Percentiles rank a stretch among this genome's conserved stretches.
These are phyloP conservation scores for Condylura cristata DNA, from an alignment of 2,113 vertebrate species.

Conservation along the genomic window DNA sequence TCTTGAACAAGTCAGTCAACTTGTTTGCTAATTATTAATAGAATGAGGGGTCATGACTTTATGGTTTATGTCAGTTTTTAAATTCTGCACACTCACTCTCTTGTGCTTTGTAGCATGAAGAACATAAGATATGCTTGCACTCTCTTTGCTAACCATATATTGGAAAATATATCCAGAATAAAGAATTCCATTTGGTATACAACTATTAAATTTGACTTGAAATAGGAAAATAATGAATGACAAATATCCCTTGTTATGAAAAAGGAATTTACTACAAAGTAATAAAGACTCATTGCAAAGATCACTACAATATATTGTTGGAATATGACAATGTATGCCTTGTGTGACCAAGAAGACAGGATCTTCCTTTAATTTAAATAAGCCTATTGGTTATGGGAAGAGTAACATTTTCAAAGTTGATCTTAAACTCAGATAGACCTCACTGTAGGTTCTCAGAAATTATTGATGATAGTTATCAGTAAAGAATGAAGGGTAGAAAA, in stretches of 20 bases:
- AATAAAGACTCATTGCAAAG: background rate
- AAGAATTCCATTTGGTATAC: background rate
- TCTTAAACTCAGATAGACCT: background rate
- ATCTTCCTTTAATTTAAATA: conserved; percentile 40
- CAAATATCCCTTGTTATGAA: background rate
- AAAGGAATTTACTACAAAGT: background rate
- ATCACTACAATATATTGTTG: background rate
- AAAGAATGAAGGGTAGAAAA: background rate
- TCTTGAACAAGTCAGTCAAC: background rate
- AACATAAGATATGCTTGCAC: background rate
- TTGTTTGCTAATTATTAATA: background rate
- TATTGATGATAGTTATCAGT: background rate
- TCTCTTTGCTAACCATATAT: conserved; percentile 17
- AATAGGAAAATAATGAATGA: background rate
- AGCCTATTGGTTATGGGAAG: conserved; percentile 12
- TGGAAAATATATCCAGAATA: background rate
- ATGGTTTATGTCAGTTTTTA: background rate
- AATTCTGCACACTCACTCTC: background rate
- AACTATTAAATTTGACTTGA: conserved; percentile 29
- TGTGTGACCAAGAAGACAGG: background rate
- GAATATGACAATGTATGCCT: background rate
- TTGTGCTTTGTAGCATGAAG: background rate
- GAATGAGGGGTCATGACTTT: background rate
- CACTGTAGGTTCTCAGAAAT: conserved; percentile 20
- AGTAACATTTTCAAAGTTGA: conserved; percentile 20